Evolutionary conservation across 2,888 invertebrate genomes (phyloP).

Genomic region (Glyphotaelius pellucidus): DNA sequence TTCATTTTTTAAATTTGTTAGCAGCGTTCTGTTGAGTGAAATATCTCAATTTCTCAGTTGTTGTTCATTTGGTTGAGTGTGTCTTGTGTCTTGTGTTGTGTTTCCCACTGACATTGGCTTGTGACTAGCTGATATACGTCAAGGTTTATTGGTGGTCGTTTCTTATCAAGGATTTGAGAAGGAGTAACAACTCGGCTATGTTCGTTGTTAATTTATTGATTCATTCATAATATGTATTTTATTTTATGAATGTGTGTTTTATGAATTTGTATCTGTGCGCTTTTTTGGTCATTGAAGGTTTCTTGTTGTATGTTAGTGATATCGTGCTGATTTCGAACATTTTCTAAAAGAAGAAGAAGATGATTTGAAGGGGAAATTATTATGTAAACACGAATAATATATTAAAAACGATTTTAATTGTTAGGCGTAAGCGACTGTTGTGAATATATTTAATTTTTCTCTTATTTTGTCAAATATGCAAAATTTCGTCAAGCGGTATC

Average conservation of each 20-base stretch:
- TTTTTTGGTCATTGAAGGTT: background rate
- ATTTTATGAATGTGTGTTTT: background rate
- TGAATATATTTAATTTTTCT: too few relatives aligned
- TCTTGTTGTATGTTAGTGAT: background rate
- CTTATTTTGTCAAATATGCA: too few relatives aligned
- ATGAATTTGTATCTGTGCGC: background rate
- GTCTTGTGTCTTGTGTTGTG: background rate
- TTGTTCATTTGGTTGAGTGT: background rate
- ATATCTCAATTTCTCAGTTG: background rate
- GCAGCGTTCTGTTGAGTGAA: background rate
- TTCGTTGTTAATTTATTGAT: background rate
- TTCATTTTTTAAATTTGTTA: background rate
- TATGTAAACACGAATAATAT: too few relatives aligned
- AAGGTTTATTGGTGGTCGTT: background rate
- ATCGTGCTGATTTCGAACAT: background rate
- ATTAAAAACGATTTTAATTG: too few relatives aligned
- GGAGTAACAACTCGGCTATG: background rate
- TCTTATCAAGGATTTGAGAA: constrained; percentile 11
- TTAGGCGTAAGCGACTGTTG: too few relatives aligned
- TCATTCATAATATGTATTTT: background rate
- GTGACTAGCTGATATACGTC: background rate
- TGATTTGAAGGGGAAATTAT: too few relatives aligned
- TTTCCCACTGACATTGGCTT: constrained; percentile 2
- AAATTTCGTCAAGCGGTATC: too few relatives aligned
- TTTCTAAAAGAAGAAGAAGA: too few relatives aligned